Conservation (phyloP, 2,888 invertebrate genomes). For the Colostygia pectinataria region DNA sequence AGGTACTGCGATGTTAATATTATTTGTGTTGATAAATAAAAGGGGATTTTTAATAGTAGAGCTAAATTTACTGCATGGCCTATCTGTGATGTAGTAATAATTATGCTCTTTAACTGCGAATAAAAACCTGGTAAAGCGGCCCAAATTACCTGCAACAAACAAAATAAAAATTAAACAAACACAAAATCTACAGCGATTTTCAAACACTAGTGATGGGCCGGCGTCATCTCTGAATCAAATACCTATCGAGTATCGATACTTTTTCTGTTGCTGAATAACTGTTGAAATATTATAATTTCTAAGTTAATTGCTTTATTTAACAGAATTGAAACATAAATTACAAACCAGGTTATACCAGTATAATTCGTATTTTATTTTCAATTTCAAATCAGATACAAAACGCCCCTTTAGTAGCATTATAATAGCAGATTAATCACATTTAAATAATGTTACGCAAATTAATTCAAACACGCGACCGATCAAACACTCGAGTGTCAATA, state of each 20-base stretch:
- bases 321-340: conserved; percentile 8
- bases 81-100: conserved; percentile 6
- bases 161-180: conserved; percentile 24
- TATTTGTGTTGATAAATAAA: conserved; percentile 34
- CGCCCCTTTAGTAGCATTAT: conserved; percentile 60
- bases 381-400: conserved; percentile 43
- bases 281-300: background rate
- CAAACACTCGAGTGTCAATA: conserved; percentile 60
- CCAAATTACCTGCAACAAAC: conserved; percentile 45
- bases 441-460: conserved; percentile 70
- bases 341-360: background rate
- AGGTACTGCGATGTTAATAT: conserved; percentile 50
- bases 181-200: conserved; percentile 7
- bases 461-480: conserved; percentile 65
- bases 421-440: conserved; percentile 64
- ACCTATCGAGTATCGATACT: conserved; percentile 14
- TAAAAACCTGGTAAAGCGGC: conserved; percentile 1
- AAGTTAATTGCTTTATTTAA: conserved; percentile 1
- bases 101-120: conserved; percentile 7
- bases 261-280: background rate
- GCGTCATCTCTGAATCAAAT: background rate
- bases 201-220: conserved; percentile 19
- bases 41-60: conserved; percentile 22
- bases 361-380: conserved; percentile 7
- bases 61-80: conserved; percentile 10